phyloP scores from a whole-genome alignment of 2,113 vertebrate genomes.

The Hemibagrus wyckioides region DNA sequence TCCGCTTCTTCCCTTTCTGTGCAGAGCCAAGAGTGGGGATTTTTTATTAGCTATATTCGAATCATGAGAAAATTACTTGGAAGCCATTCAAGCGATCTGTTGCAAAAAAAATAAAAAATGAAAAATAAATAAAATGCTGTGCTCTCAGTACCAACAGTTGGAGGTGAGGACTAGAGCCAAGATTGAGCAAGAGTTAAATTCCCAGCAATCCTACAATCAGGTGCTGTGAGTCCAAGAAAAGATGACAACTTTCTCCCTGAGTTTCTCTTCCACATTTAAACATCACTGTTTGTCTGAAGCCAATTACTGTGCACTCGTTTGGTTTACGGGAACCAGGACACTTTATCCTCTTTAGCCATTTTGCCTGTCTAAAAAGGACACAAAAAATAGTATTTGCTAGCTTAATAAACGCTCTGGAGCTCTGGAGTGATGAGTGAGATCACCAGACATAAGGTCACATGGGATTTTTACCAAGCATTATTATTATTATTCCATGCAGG shows the following conservation, averaged over 20 bases:
- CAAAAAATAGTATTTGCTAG: background rate
- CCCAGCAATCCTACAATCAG: slow-evolving; percentile 4
- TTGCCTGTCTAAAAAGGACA: background rate
- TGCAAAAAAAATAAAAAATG: background rate
- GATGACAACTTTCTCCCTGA: background rate
- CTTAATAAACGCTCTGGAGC: background rate
- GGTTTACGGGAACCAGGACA: background rate
- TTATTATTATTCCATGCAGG: background rate
- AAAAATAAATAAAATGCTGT: background rate
- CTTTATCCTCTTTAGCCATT: background rate
- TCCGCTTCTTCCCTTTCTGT: slow-evolving; percentile 42
- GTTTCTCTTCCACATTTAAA: background rate
- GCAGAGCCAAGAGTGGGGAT: background rate
- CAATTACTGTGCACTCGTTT: slow-evolving; percentile 2
- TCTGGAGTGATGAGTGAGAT: background rate
- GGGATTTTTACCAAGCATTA: background rate
- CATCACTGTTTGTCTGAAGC: background rate
- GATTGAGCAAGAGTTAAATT: background rate
- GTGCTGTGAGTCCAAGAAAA: background rate
- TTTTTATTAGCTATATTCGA: slow-evolving; percentile 4
- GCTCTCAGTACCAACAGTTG: background rate
- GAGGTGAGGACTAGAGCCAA: background rate
- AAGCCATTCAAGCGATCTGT: background rate
- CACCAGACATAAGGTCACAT: background rate
- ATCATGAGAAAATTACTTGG: background rate